These are phyloP conservation scores for Albula goreensis DNA, from an alignment of 2,113 vertebrate genomes.

Conservation along the genomic window DNA sequence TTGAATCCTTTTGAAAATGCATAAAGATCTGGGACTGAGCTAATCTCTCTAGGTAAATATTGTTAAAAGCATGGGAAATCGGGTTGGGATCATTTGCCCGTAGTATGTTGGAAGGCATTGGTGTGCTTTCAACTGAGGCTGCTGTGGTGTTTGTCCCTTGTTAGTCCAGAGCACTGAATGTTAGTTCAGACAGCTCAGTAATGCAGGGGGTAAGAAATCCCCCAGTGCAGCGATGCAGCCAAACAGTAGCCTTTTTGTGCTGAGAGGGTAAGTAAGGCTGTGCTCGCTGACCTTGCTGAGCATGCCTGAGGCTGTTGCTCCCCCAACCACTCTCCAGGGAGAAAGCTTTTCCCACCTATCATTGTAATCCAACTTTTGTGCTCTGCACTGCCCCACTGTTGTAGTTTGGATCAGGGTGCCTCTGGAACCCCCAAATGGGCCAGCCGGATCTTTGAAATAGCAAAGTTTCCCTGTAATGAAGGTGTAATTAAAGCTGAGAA, in stretches of 20 bases:
- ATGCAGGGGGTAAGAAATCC: conserved; percentile 7
- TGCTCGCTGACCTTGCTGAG: conserved; percentile 28
- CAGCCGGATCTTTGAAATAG: too few species aligned
- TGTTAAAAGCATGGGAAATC: background rate
- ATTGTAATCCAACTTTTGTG: conserved; percentile 22
- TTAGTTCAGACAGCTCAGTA: background rate
- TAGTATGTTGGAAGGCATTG: background rate
- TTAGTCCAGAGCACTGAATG: background rate
- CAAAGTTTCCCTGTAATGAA: too few species aligned
- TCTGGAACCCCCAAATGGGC: too few species aligned
- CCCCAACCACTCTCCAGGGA: background rate
- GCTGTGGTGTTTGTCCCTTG: background rate
- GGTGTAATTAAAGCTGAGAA: background rate
- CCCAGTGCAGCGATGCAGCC: background rate
- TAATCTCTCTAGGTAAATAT: background rate
- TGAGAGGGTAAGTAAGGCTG: background rate
- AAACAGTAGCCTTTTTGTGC: conserved; percentile 33
- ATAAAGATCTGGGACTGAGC: background rate
- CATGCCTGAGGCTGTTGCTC: conserved; percentile 17
- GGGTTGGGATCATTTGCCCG: background rate
- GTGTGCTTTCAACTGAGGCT: background rate
- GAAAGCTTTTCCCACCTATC: background rate
- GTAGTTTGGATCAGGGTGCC: too few species aligned
- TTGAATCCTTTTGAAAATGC: background rate
- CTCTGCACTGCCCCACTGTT: background rate